A percentile compares a stretch with the other conserved stretches of the same genome.
These are phyloP conservation scores for Meriones psammophilus DNA, from an alignment of 2,797 vertebrate genomes.

Conservation along the genomic window DNA sequence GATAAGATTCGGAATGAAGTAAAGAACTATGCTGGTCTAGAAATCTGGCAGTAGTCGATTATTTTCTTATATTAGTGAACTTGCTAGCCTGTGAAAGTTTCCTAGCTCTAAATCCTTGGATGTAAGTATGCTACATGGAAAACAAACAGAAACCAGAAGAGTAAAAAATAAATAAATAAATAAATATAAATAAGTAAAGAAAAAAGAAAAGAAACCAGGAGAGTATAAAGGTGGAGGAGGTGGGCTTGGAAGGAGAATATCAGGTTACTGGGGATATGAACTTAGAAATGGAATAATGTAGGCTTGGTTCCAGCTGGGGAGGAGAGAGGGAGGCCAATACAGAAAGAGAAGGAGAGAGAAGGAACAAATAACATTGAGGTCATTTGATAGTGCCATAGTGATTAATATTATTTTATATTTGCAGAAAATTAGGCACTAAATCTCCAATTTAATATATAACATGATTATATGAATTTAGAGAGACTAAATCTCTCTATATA, in stretches of 20 bases:
- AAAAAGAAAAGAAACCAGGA: too few species aligned
- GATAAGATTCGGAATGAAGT: neutral
- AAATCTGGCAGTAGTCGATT: neutral
- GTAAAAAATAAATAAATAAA: too few species aligned
- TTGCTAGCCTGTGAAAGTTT: neutral
- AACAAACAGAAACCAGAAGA: neutral
- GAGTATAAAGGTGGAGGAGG: neutral
- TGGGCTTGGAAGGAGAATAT: neutral
- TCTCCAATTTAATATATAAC: too few species aligned
- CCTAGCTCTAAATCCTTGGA: neutral
- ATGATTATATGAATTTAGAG: neutral
- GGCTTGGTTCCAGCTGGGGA: neutral
- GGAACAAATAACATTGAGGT: neutral
- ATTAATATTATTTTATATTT: neutral
- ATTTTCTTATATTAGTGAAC: neutral
- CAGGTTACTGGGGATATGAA: neutral
- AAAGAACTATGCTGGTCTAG: neutral
- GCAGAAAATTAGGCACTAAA: neutral
- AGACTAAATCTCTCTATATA: too few species aligned
- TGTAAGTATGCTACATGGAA: neutral
- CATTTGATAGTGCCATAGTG: neutral
- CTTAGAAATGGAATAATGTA: neutral
- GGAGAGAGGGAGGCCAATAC: neutral
- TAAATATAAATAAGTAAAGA: too few species aligned
- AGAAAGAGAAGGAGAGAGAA: neutral